Percentiles rank a stretch among this genome's conserved stretches.
Conservation (phyloP, 2,888 invertebrate species). For the Ennomos erosarius region DNA sequence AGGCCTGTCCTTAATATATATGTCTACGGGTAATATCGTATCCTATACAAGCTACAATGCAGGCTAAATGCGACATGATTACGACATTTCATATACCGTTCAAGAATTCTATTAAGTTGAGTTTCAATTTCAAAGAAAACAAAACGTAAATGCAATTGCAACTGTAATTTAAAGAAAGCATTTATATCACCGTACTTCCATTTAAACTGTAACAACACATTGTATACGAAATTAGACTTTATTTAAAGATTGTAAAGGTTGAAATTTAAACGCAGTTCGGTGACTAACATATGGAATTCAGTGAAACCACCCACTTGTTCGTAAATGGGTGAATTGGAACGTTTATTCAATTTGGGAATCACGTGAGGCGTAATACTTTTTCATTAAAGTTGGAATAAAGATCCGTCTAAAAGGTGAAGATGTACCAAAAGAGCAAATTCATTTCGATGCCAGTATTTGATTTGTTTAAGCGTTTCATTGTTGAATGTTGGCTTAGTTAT, state of each 20-base stretch:
- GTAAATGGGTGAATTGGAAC: slow-evolving; percentile 52
- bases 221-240: slow-evolving; percentile 13
- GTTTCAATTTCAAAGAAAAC: slow-evolving; percentile 32
- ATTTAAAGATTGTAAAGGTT: background rate
- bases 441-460: too few relatives aligned
- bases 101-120: slow-evolving; percentile 40
- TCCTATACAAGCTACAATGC: too few relatives aligned
- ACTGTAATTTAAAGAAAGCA: slow-evolving; percentile 40
- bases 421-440: too few relatives aligned
- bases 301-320: slow-evolving; percentile 39
- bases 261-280: background rate
- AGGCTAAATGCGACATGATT: too few relatives aligned
- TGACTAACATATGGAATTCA: background rate
- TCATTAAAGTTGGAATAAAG: too few relatives aligned
- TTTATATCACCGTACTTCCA: slow-evolving; percentile 32
- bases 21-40: too few relatives aligned
- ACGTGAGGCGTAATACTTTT: too few relatives aligned
- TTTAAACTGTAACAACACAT: background rate
- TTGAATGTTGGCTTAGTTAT: too few relatives aligned
- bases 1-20: too few relatives aligned
- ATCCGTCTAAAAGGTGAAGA: too few relatives aligned
- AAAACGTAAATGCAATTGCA: slow-evolving; percentile 33
- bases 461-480: too few relatives aligned
- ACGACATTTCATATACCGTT: slow-evolving; percentile 1
- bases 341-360: slow-evolving; percentile 56